Percentiles rank a stretch among this genome's conserved stretches.
Evolutionary conservation across 1,140 invertebrate genomes (phyloP).

Genomic region (Archivesica marissinica): DNA sequence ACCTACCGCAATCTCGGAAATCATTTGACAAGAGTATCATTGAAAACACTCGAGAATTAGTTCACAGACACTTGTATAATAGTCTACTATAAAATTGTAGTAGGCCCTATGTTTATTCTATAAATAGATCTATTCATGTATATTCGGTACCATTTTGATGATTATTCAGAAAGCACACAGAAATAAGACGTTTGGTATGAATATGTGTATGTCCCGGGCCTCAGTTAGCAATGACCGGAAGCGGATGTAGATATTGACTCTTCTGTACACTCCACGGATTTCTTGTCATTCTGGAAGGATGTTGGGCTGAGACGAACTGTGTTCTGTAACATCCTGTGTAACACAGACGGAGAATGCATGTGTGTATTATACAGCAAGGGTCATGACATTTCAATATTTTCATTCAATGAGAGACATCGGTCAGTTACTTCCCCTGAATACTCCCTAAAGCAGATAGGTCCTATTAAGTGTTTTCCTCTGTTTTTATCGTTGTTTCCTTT

Average conservation of each 20-base stretch:
- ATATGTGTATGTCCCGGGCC: not conserved
- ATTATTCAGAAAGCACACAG: not conserved
- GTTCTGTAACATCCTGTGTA: conserved; percentile 9
- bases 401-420: too few relatives aligned
- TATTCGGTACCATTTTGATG: not conserved
- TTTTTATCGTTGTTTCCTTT: too few relatives aligned
- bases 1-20: too few relatives aligned
- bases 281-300: conserved; percentile 1
- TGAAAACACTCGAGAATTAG: not conserved
- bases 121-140: not conserved
- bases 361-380: too few relatives aligned
- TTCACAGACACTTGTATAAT: not conserved
- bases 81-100: not conserved
- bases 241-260: not conserved
- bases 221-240: not conserved
- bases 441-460: too few relatives aligned
- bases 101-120: not conserved
- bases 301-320: conserved; percentile 4
- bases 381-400: too few relatives aligned
- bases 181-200: not conserved
- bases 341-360: too few relatives aligned
- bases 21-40: not conserved
- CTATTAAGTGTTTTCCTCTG: too few relatives aligned
- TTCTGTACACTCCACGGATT: not conserved
- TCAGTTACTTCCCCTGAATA: too few relatives aligned